Evolutionary conservation across 2,797 vertebrate genomes (phyloP).

Genomic region (Alfaro cultratus): DNA sequence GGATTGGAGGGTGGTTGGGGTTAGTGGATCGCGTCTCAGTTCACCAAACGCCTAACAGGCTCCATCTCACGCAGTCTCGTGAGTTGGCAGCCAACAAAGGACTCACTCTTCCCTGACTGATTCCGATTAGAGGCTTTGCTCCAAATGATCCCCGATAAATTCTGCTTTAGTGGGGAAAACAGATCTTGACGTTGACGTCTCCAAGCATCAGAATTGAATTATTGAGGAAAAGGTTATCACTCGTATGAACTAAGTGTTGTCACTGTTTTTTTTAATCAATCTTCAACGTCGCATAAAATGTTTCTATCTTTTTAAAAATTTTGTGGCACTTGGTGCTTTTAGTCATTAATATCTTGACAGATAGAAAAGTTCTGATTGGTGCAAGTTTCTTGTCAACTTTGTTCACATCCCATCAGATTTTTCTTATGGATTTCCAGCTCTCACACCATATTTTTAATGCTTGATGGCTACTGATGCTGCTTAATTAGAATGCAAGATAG

Average conservation of each 20-base stretch:
- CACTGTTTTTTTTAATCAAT: neutral
- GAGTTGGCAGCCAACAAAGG: conserved; percentile 59
- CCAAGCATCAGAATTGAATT: conserved; percentile 36
- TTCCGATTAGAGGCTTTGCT: conserved; percentile 63
- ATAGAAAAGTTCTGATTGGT: neutral
- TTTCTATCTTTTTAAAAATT: neutral
- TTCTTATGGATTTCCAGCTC: neutral
- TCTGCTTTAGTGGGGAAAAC: conserved; percentile 20
- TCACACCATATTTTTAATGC: neutral
- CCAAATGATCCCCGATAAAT: conserved; percentile 42
- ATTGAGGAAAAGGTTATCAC: conserved; percentile 34
- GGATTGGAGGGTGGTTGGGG: conserved; percentile 10
- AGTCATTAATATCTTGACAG: neutral
- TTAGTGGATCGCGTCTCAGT: conserved; percentile 48
- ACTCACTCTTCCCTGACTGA: conserved; percentile 44
- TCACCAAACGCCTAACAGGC: conserved; percentile 37
- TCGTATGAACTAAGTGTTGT: conserved; percentile 20
- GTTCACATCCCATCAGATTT: neutral
- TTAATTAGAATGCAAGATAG: neutral
- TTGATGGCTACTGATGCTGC: neutral
- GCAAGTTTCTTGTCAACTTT: neutral
- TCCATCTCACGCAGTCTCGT: conserved; percentile 36
- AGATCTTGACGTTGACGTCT: conserved; percentile 40
- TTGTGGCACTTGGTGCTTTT: neutral
- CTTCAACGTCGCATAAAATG: neutral